Evolutionary conservation across 2,113 vertebrate genomes (phyloP).

Genomic region (Cavia porcellus): DNA sequence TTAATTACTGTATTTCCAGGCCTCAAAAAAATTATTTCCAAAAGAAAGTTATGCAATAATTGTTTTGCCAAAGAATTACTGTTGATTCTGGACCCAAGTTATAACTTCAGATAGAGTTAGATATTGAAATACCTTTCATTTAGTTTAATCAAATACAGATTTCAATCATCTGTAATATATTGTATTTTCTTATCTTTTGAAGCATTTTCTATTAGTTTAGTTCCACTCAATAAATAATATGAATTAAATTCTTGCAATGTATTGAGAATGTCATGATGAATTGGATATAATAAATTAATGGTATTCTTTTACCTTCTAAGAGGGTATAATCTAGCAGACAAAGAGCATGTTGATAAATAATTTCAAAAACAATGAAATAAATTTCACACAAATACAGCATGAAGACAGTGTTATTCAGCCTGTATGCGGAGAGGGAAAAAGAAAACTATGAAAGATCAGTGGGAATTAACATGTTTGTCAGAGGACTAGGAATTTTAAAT

Average conservation of each 20-base stretch:
- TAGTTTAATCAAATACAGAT: neutral
- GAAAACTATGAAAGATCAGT: neutral
- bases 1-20: neutral
- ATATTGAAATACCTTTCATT: neutral
- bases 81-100: neutral
- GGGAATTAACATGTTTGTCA: neutral
- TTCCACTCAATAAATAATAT: constrained; percentile 15
- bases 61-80: neutral
- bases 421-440: neutral
- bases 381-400: neutral
- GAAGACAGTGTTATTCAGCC: neutral
- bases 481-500: neutral
- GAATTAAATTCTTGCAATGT: neutral
- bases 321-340: neutral
- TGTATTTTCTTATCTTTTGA: neutral
- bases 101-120: neutral
- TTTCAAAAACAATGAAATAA: neutral
- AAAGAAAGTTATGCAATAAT: neutral
- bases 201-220: neutral
- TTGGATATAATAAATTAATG: neutral
- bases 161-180: neutral
- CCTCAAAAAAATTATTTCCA: neutral
- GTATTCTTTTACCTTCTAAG: neutral
- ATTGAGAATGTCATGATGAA: neutral
- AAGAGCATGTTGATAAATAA: neutral